Evolutionary conservation across 30 jellyfish, hydroid and myxozoan species (phyloP), one percentile per base, ranked within the genome.

Genomic region (Cassiopea andromeda): DNA sequence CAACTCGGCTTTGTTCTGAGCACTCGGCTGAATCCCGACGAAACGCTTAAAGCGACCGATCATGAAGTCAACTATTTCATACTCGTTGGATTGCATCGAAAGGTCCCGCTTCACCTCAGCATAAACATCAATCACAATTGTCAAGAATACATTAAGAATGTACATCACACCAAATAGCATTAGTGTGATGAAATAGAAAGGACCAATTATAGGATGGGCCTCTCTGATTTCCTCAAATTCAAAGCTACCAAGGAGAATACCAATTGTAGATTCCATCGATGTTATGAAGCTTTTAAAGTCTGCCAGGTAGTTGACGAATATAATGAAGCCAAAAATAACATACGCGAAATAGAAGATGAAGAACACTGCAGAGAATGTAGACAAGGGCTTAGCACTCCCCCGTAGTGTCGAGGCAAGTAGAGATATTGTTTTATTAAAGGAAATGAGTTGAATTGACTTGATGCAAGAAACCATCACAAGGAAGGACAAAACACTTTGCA

Each of bases 21-120:
- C 90, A 19, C 97, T 97, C 73, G 93, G 97, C 46, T 96, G 93
- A 6, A 79, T 64, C 1, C 99, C 98, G 13, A 92, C 90, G 78
- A 92, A 82, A 17, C 91, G 87, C 91, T 85, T 88, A 83, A 96
- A 92, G 67, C 97, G 92, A 19, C 91, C 84, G 17, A 92, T 85
- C 99, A 96, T 96, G 88, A 96, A 96, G 46, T 96, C 98, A 19
- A 96, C 99, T 18, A 96, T 85, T 91, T 96, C 99, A 89, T 92
- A 92, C 68, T 96, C 98, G 61, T 92, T 86, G 38, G 95, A 85
- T 90, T 89, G 97, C 95, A 67, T 80, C 50, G 98, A 78, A 2
- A 85, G 49, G 44, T 96, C 97, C 46, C 89, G 96, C 59, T 92
- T 96, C 69, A 96, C 99, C 46, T 78, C 93, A 73, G 98, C 97